Base-by-base conservation (phyloP, 2,888 invertebrate genomes). In the Elysia crispata region DNA sequence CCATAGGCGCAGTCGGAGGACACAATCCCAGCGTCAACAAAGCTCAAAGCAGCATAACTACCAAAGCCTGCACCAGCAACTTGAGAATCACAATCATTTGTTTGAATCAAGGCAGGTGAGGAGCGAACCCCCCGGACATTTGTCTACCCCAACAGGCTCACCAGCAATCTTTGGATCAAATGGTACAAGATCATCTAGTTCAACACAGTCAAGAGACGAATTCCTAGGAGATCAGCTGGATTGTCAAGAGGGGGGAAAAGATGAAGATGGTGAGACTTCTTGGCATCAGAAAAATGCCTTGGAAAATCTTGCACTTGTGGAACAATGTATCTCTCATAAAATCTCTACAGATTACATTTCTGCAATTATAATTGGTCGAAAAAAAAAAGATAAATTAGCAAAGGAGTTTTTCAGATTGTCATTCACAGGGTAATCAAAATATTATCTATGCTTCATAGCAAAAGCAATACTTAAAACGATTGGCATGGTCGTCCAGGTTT, bases 301-400 rank as follows among this genome's bases (percentile, higher is more conserved):
- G 25, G 84, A 84, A 70, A 83, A 76, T 15, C n/a, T 76, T 20
- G 60, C 76, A 20, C 75, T 89, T 60, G 86, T 87, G 0, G 88
- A 89, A 73, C 84, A 86, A 73, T 88, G 88, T 66, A 86, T 88
- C 69, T 85, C 86, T 64, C 85, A 85, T 73, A 87, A 89, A 72
- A 81, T 89, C 15, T 82, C 83, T n/a, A 82, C 87, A 23, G 80
- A 86, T 8, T 87, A 81, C 77, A 80, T 89, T 20, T 74, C 86
- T n/a, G 79, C 83, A 49, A 86, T 89, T 28, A 79, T 89, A 60
- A 76, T 62, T 50, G 70, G 69, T 13, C 49, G 80, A 18, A 80
- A 60, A 70, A 80, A 76, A 60, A 67, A 11, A 30, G 80, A 80
- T 57, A n/a, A 20, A 30, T 15, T 67, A 33, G 80, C 80, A 41